phyloP scores from a whole-genome alignment of 1,140 invertebrate genomes.

The Cyclargus thomasi region DNA sequence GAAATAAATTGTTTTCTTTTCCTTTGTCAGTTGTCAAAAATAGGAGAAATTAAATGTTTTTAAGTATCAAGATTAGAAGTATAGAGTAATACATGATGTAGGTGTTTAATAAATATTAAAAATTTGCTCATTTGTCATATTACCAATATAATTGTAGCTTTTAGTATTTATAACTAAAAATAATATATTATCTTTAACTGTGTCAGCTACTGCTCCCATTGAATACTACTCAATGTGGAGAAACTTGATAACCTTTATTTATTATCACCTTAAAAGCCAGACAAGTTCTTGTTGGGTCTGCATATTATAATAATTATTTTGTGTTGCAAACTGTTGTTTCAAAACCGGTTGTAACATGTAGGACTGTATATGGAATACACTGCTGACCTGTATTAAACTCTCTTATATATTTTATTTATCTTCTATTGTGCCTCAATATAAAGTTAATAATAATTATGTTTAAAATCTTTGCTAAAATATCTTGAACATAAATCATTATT shows the following conservation, averaged over 20 bases:
- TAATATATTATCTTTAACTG: not conserved
- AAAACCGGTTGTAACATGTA: not conserved
- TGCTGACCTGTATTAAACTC: not conserved
- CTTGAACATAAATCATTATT: too few species aligned
- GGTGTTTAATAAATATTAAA: too few species aligned
- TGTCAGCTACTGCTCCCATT: not conserved
- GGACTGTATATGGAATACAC: not conserved
- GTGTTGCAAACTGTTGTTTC: not conserved
- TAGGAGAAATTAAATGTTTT: too few species aligned
- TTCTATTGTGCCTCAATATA: too few species aligned
- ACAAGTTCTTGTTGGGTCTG: not conserved
- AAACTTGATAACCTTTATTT: not conserved
- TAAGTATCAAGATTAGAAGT: too few species aligned
- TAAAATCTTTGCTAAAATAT: too few species aligned
- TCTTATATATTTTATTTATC: not conserved
- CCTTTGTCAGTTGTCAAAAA: too few species aligned
- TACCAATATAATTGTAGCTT: not conserved
- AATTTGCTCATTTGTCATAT: not conserved
- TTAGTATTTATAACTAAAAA: not conserved
- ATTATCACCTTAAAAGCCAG: not conserved
- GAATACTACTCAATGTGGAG: slow-evolving; percentile 7
- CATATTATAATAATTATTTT: slow-evolving; percentile 1
- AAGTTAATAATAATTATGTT: too few species aligned
- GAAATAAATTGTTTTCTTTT: too few species aligned
- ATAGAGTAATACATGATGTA: too few species aligned